Percentiles rank a stretch among this genome's conserved stretches.
Conservation (phyloP, 1,140 invertebrate genomes). For the Manduca sexta region DNA sequence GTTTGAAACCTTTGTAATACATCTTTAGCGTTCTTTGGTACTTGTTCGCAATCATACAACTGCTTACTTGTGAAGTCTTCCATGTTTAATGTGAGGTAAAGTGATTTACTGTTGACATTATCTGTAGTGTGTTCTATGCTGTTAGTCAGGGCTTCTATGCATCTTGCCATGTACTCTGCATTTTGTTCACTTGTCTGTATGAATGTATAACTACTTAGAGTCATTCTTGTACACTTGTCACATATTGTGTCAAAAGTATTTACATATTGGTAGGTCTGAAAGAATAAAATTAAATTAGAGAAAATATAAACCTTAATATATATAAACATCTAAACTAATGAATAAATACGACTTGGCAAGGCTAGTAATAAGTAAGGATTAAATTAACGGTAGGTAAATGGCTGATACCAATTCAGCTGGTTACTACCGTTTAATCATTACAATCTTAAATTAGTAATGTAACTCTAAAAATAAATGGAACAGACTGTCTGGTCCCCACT, state of each 20-base stretch:
- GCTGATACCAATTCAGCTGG: too few relatives aligned
- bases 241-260: slow-evolving; percentile 34
- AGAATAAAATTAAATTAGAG: not conserved
- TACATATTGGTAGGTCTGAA: slow-evolving; percentile 31
- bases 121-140: slow-evolving; percentile 25
- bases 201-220: slow-evolving; percentile 41
- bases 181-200: slow-evolving; percentile 30
- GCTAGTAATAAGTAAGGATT: too few relatives aligned
- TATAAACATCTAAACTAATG: too few relatives aligned
- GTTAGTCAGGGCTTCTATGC: slow-evolving; percentile 22
- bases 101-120: slow-evolving; percentile 22
- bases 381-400: too few relatives aligned
- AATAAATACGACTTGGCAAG: too few relatives aligned
- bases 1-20: slow-evolving; percentile 28
- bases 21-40: slow-evolving; percentile 10
- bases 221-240: slow-evolving; percentile 30
- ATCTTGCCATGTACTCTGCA: slow-evolving; percentile 22
- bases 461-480: too few relatives aligned
- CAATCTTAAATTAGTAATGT: too few relatives aligned
- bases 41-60: slow-evolving; percentile 30
- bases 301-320: too few relatives aligned
- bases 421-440: too few relatives aligned
- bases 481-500: too few relatives aligned
- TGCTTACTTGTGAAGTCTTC: slow-evolving; percentile 31
- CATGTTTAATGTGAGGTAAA: slow-evolving; percentile 38